Evolutionary conservation across 1,140 invertebrate species (phyloP).

Genomic region (Meloidogyne hapla): DNA sequence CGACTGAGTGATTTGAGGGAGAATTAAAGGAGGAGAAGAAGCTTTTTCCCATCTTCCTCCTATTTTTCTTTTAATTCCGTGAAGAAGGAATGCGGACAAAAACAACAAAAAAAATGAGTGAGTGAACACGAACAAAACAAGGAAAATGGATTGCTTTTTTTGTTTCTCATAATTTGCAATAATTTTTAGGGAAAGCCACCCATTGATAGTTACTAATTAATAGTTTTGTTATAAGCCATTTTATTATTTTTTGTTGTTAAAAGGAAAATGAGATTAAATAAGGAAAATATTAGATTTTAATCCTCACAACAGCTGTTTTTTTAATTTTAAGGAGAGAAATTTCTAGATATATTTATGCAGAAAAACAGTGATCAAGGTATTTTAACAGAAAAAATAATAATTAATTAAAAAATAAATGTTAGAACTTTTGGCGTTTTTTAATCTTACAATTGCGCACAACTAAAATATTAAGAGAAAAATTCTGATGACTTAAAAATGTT

Average conservation of each 20-base stretch:
- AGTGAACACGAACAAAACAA: not conserved
- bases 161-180: not conserved
- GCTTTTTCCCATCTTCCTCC: not conserved
- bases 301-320: too few species aligned
- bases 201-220: constrained; percentile 1
- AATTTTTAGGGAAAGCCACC: not conserved
- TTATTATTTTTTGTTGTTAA: not conserved
- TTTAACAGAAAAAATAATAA: too few species aligned
- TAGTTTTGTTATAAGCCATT: not conserved
- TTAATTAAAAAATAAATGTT: too few species aligned
- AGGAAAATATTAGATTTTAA: too few species aligned
- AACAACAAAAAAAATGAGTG: not conserved
- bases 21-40: not conserved
- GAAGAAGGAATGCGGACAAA: constrained; percentile 2
- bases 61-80: not conserved
- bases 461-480: too few species aligned
- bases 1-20: not conserved
- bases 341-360: too few species aligned
- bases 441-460: too few species aligned
- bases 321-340: too few species aligned
- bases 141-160: not conserved
- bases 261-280: not conserved
- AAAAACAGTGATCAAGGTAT: too few species aligned
- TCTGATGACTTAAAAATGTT: too few species aligned
- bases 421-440: too few species aligned